phyloP scores from a whole-genome alignment of 2,113 vertebrate species.

The Nerophis ophidion region DNA sequence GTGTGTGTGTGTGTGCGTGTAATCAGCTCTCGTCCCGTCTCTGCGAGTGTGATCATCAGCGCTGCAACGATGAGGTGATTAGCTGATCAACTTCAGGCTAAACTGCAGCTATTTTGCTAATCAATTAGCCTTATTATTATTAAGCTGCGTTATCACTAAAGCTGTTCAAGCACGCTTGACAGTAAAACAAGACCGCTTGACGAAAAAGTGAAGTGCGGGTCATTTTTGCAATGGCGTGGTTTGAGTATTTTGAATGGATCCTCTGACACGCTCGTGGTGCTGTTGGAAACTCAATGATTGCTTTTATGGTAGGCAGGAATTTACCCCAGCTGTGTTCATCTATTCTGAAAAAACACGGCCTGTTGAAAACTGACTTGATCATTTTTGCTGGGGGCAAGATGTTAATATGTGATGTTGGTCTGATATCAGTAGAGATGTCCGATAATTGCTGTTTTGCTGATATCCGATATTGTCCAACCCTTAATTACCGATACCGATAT shows the following conservation, averaged over 20 bases:
- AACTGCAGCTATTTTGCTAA: slow-evolving; percentile 8
- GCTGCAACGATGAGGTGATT: background rate
- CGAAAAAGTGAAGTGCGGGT: slow-evolving; percentile 8
- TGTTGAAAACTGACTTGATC: too few species aligned
- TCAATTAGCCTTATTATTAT: slow-evolving; percentile 13
- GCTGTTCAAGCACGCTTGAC: slow-evolving; percentile 7
- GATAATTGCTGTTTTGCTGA: too few species aligned
- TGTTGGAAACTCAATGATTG: background rate
- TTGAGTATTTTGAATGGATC: slow-evolving; percentile 4
- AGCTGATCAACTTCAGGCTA: slow-evolving; percentile 9
- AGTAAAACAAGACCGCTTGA: slow-evolving; percentile 8
- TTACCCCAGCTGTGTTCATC: too few species aligned
- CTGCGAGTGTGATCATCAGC: background rate
- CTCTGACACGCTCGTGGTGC: slow-evolving; percentile 3
- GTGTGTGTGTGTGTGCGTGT: background rate
- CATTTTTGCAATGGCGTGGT: slow-evolving; percentile 5
- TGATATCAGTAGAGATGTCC: too few species aligned
- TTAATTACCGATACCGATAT: too few species aligned
- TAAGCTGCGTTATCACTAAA: slow-evolving; percentile 5
- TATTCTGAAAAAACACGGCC: too few species aligned
- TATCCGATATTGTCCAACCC: too few species aligned
- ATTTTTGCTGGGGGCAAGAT: too few species aligned
- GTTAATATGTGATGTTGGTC: too few species aligned
- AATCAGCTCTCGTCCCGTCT: background rate
- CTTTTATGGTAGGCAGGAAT: background rate